Evolutionary conservation across 2,888 invertebrate species (phyloP).

Genomic region (Andrena marginata): DNA sequence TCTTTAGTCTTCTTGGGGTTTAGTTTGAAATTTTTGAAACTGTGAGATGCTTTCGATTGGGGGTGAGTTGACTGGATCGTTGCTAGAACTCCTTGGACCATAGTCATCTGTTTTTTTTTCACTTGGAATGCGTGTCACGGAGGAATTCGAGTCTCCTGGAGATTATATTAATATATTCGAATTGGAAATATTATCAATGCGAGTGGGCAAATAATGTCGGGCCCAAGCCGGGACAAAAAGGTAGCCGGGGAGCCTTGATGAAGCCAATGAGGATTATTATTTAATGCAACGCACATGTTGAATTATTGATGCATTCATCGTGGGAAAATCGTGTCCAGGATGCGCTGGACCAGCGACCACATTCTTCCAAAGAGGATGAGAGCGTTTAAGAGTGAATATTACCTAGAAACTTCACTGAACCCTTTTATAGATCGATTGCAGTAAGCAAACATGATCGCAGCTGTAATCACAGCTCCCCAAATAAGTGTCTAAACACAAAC

Average conservation of each 20-base stretch:
- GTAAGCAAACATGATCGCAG: no score
- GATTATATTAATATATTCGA: neutral
- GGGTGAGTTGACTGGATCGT: neutral
- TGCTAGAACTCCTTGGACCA: neutral
- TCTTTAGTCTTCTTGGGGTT: neutral
- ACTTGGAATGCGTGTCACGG: neutral
- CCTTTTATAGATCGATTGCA: no score
- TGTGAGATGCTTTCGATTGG: neutral
- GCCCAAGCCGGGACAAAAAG: conserved; percentile 1
- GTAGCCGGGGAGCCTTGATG: neutral
- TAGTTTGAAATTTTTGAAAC: neutral
- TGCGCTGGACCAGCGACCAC: conserved; percentile 7
- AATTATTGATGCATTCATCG: conserved; percentile 34
- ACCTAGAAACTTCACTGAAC: neutral
- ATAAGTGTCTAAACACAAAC: no score
- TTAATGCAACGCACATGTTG: conserved; percentile 30
- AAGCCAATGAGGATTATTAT: conserved; percentile 30
- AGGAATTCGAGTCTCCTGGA: neutral
- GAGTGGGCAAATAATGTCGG: conserved; percentile 6
- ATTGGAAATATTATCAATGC: conserved; percentile 6
- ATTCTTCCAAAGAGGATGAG: neutral
- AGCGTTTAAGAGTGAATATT: neutral
- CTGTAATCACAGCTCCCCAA: no score
- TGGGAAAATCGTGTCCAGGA: conserved; percentile 36
- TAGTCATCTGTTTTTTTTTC: neutral